These are phyloP conservation scores for Drosophila fungiperda DNA, from an alignment of 2,888 invertebrate genomes.

Conservation along the genomic window DNA sequence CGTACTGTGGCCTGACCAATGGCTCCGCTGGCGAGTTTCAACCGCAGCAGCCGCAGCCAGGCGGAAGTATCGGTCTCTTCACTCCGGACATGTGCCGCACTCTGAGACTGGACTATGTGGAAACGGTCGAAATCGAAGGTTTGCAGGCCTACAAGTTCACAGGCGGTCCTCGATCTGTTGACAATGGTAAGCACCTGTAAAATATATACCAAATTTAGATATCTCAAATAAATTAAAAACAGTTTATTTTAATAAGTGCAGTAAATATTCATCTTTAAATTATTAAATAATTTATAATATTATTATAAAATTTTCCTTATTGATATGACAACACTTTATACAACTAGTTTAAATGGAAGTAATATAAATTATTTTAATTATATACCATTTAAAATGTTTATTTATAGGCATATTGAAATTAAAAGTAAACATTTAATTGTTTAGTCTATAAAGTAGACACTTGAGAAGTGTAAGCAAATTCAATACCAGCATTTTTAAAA, in stretches of 20 bases:
- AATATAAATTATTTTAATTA: neutral
- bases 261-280: neutral
- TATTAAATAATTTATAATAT: neutral
- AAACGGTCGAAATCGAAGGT: slow-evolving; percentile 87
- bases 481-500: neutral
- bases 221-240: neutral
- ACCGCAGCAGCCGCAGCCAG: slow-evolving; percentile 88
- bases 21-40: slow-evolving; percentile 94
- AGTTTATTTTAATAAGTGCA: neutral
- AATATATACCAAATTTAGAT: neutral
- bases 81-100: slow-evolving; percentile 92
- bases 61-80: slow-evolving; percentile 88
- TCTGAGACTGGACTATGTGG: slow-evolving; percentile 87
- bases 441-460: neutral
- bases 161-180: slow-evolving; percentile 88
- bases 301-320: neutral
- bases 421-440: neutral
- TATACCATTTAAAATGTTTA: neutral
- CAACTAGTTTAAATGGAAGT: neutral
- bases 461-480: neutral
- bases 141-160: slow-evolving; percentile 89
- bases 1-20: slow-evolving; percentile 87
- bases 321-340: neutral
- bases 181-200: slow-evolving; percentile 87
- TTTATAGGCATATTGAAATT: neutral